Percentiles rank a stretch among this genome's conserved stretches.
Evolutionary conservation across 2,113 vertebrate species (phyloP).

Genomic region (Campylorhamphus procurvoides): DNA sequence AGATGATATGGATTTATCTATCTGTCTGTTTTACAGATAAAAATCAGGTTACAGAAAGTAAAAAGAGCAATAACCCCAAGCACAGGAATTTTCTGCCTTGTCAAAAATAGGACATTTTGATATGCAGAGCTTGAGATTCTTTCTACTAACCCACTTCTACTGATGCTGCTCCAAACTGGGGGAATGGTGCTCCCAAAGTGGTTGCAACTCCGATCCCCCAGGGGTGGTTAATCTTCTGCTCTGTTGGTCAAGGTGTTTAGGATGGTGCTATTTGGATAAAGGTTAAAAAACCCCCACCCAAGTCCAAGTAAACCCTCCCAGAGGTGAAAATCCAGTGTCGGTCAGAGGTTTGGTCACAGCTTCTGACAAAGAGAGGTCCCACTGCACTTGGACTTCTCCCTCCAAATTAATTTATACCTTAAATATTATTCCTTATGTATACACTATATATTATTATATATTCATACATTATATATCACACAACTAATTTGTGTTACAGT

Average conservation of each 20-base stretch:
- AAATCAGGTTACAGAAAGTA: background rate
- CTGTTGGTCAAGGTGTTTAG: rapidly evolving
- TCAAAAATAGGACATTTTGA: rapidly evolving
- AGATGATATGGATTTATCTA: background rate
- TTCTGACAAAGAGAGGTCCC: background rate
- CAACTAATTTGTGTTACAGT: rapidly evolving
- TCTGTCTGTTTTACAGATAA: background rate
- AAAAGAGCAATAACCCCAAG: rapidly evolving
- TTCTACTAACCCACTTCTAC: background rate
- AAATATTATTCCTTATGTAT: background rate
- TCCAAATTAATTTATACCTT: background rate
- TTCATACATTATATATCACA: background rate
- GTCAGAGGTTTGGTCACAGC: background rate
- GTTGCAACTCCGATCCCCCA: rapidly evolving
- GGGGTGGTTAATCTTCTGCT: background rate
- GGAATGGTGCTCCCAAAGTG: background rate
- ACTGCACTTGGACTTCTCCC: rapidly evolving
- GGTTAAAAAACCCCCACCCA: background rate
- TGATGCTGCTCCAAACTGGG: background rate
- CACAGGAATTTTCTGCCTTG: background rate
- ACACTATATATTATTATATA: background rate
- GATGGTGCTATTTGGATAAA: background rate
- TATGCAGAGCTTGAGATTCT: background rate
- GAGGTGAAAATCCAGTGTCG: rapidly evolving
- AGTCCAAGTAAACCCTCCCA: background rate